Base-by-base conservation (phyloP, 2,888 invertebrate genomes). In the Parascotia fuliginaria region DNA sequence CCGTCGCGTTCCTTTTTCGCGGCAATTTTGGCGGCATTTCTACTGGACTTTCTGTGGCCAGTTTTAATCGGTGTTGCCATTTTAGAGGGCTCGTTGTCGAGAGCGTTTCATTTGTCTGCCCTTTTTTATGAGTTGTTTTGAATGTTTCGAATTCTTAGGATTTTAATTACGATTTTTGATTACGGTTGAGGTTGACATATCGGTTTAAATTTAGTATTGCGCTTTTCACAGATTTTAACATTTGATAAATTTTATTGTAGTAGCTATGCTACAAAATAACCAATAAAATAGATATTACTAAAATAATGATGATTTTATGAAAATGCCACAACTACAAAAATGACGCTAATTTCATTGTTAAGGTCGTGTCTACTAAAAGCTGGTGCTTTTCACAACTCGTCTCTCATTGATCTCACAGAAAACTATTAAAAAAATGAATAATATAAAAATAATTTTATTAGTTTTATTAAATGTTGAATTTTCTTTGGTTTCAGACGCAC, bases 1-100 rank as follows among this genome's bases (percentile, higher is more conserved):
- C 67, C 65, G 62, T 64, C 31, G 55, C 53, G 52, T 78, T 70
- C 79, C 84, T 83, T 87, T 89, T 87, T 82, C 76, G 71, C 69
- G 78, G 83, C 87, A 87, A 85, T 88, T 86, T 84, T 71, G 78
- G 68, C 65, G 74, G 73, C 75, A 75, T 81, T 84, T 79, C 65
- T 68, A 71, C 64, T 77, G 76, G 73, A 81, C 77, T 85, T 89
- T 89, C 88, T 87, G 83, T 63, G 78, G 85, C 74, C 84, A 81
- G 83, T 85, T 86, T 89, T 86, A 88, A 89, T 87, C 84, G 86
- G 79, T 85, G 86, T 83, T 86, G 87, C 85, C 83, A 83, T 87
- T 87, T 85, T 75, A 73, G 70, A 77, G 69, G 68, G 70, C 60
- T 58, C 43, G 41, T 61, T 68, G 70, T 69, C 65, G 74, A 63